phyloP scores from a whole-genome alignment of 2,113 vertebrate species.

The Neodontobutis hainanensis region DNA sequence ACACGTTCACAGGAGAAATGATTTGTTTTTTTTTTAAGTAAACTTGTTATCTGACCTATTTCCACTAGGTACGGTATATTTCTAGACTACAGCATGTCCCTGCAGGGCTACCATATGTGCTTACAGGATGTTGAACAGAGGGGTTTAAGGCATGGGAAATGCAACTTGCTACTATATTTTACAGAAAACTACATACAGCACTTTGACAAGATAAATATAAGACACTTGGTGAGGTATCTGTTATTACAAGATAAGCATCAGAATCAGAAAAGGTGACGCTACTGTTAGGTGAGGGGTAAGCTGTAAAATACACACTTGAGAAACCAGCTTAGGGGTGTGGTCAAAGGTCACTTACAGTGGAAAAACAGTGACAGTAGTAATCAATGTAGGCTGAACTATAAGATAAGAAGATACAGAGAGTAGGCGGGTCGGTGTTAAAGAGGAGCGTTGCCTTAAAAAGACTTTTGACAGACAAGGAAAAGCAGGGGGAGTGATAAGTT shows the following conservation, averaged over 20 bases:
- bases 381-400: slow-evolving; percentile 37
- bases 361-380: slow-evolving; percentile 53
- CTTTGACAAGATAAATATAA: too few species aligned
- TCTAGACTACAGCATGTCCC: too few species aligned
- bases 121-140: too few species aligned
- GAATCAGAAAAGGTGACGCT: neutral
- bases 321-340: slow-evolving; percentile 21
- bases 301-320: slow-evolving; percentile 19
- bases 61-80: too few species aligned
- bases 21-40: neutral
- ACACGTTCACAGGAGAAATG: neutral
- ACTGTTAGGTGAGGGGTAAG: slow-evolving; percentile 23
- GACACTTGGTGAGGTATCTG: neutral
- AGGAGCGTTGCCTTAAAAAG: slow-evolving; percentile 18
- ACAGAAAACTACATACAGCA: too few species aligned
- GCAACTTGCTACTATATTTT: too few species aligned
- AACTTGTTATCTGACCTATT: neutral
- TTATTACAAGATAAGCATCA: neutral
- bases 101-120: too few species aligned
- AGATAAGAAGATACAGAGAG: slow-evolving; percentile 17
- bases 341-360: slow-evolving; percentile 41
- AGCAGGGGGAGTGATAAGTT: slow-evolving; percentile 32
- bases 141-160: too few species aligned
- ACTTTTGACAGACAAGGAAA: slow-evolving; percentile 35
- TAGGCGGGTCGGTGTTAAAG: slow-evolving; percentile 3